These are phyloP conservation scores for Metellina segmentata DNA, from an alignment of 2,888 invertebrate genomes.

Conservation along the genomic window DNA sequence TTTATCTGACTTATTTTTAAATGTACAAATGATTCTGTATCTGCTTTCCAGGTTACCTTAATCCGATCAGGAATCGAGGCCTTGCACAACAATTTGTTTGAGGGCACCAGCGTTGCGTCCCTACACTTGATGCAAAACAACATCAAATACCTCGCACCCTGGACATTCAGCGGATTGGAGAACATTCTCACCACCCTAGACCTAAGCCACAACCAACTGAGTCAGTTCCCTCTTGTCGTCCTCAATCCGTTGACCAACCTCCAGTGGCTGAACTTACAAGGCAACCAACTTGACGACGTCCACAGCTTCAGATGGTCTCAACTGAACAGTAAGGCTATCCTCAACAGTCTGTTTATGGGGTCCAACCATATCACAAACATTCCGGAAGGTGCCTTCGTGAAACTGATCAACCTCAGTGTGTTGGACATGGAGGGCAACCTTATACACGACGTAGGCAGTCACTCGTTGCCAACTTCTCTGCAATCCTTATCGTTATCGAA, in stretches of 20 bases:
- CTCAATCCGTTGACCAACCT: slow-evolving; percentile 54
- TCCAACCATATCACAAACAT: slow-evolving; percentile 65
- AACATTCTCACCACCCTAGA: slow-evolving; percentile 69
- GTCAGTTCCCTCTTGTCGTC: slow-evolving; percentile 50
- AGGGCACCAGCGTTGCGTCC: slow-evolving; percentile 67
- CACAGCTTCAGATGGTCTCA: slow-evolving; percentile 60
- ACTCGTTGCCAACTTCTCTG: slow-evolving; percentile 44
- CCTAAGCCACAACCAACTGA: slow-evolving; percentile 66
- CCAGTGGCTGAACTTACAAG: slow-evolving; percentile 68
- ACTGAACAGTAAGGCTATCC: slow-evolving; percentile 29
- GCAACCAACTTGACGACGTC: slow-evolving; percentile 63
- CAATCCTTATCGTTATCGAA: slow-evolving; percentile 57
- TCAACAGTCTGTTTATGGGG: slow-evolving; percentile 72
- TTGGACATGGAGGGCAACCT: slow-evolving; percentile 73
- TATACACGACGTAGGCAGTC: slow-evolving; percentile 64
- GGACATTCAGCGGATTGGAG: slow-evolving; percentile 64
- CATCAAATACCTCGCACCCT: slow-evolving; percentile 44
- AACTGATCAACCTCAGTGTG: slow-evolving; percentile 53
- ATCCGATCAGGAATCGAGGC: slow-evolving; percentile 65
- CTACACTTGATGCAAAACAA: slow-evolving; percentile 72
- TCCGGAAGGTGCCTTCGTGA: slow-evolving; percentile 67
- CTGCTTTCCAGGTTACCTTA: slow-evolving; percentile 50
- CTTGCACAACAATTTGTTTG: slow-evolving; percentile 53
- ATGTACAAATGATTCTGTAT: too few species aligned
- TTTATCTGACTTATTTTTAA: too few species aligned